Conservation (phyloP, 30 jellyfish, hydroid and myxozoan genomes). For the Aurelia aurita region DNA sequence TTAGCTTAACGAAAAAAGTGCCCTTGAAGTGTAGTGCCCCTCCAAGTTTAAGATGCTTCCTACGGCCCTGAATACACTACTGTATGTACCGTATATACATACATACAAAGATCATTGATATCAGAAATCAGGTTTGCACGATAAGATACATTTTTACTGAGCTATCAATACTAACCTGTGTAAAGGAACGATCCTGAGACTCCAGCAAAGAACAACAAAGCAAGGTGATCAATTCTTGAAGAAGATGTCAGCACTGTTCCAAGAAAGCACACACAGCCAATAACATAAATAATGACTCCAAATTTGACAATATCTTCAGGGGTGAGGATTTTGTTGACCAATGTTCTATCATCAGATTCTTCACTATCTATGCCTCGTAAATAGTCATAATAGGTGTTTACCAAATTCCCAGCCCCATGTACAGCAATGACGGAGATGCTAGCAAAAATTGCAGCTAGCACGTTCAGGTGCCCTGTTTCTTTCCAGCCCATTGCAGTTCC, state of each 20-base stretch:
- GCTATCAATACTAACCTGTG: slow-evolving; percentile 85
- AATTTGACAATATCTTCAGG: slow-evolving; percentile 74
- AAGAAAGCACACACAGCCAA: slow-evolving; percentile 76
- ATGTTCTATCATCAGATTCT: slow-evolving; percentile 86
- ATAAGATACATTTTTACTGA: too few relatives aligned
- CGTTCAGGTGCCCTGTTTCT: slow-evolving; percentile 38
- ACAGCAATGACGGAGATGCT: slow-evolving; percentile 52
- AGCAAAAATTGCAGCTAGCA: slow-evolving; percentile 20
- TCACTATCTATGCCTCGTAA: slow-evolving; percentile 72
- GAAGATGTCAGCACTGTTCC: slow-evolving; percentile 48
- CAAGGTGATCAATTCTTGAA: slow-evolving; percentile 62
- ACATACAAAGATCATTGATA: too few relatives aligned
- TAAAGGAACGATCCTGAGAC: slow-evolving; percentile 85
- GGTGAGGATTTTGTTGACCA: slow-evolving; percentile 67
- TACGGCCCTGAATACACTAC: too few relatives aligned
- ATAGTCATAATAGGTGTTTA: slow-evolving; percentile 87
- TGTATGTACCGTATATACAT: too few relatives aligned
- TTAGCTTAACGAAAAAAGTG: too few relatives aligned
- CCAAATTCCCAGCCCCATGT: slow-evolving; percentile 91
- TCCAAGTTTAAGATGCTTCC: too few relatives aligned
- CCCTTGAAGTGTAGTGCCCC: too few relatives aligned
- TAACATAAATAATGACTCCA: slow-evolving; percentile 60
- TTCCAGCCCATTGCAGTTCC: slow-evolving; percentile 81
- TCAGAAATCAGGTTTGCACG: too few relatives aligned
- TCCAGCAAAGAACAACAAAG: slow-evolving; percentile 78